A percentile compares a stretch with the other conserved stretches of the same genome.
Evolutionary conservation across 2,888 invertebrate genomes (phyloP).

Genomic region (Acleris emargana): DNA sequence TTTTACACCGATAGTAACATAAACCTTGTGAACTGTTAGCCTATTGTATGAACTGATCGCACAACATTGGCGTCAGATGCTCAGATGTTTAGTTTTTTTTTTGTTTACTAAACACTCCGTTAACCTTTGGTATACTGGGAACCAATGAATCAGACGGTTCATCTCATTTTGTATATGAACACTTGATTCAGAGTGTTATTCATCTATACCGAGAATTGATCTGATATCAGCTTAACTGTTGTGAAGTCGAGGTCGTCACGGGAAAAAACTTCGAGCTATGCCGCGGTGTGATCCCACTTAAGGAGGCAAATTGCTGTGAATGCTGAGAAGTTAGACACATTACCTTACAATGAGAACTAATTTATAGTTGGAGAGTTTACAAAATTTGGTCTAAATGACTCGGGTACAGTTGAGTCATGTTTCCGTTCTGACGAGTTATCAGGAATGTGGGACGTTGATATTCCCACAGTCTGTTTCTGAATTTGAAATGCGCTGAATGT

Average conservation of each 20-base stretch:
- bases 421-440: constrained; percentile 75
- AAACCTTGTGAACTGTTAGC: no score
- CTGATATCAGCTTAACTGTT: constrained; percentile 56
- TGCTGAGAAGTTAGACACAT: constrained; percentile 31
- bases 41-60: no score
- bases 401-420: constrained; percentile 63
- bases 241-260: constrained; percentile 73
- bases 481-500: constrained; percentile 51
- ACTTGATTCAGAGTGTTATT: constrained; percentile 52
- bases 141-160: constrained; percentile 39
- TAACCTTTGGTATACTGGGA: constrained; percentile 25
- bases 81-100: background rate
- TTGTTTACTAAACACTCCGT: constrained; percentile 16
- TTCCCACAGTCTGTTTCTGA: constrained; percentile 59
- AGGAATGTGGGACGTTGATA: constrained; percentile 70
- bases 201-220: constrained; percentile 64
- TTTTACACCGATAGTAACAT: no score
- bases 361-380: constrained; percentile 19
- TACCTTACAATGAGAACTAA: constrained; percentile 32
- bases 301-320: constrained; percentile 51
- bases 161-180: constrained; percentile 24
- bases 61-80: no score
- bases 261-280: constrained; percentile 73
- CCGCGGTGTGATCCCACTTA: constrained; percentile 51
- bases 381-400: constrained; percentile 47